A percentile compares a stretch with the other conserved stretches of the same genome.
These are phyloP conservation scores for Pithys albifrons DNA, from an alignment of 2,113 vertebrate species.

Conservation along the genomic window DNA sequence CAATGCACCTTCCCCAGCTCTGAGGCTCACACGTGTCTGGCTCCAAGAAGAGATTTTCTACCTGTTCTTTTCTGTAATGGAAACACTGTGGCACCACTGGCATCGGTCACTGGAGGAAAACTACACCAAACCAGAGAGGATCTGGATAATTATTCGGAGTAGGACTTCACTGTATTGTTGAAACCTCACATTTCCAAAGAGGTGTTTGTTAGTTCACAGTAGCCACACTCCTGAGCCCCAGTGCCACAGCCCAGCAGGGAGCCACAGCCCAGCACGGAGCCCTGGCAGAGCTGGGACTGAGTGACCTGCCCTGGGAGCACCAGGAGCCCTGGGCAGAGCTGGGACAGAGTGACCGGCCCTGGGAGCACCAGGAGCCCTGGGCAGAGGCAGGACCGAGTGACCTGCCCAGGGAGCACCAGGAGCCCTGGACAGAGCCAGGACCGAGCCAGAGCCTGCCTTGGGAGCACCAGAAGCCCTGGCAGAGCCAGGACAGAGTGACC, in stretches of 20 bases:
- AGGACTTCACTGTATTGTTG: background rate
- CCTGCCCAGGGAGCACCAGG: background rate
- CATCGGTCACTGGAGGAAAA: background rate
- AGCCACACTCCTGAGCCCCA: background rate
- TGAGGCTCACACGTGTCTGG: slow-evolving; percentile 34
- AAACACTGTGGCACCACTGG: background rate
- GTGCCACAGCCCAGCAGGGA: background rate
- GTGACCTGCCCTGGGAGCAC: background rate
- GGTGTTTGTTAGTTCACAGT: background rate
- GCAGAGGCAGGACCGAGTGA: background rate
- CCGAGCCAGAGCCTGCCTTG: too few relatives aligned
- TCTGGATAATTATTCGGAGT: background rate
- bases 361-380: background rate
- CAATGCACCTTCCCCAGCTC: background rate
- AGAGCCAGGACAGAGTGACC: background rate
- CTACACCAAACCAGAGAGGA: background rate
- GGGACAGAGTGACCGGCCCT: background rate
- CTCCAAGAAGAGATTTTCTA: background rate
- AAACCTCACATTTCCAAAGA: background rate
- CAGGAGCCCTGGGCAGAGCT: background rate
- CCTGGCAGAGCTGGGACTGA: background rate
- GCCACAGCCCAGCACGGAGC: background rate
- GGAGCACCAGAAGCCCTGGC: too few relatives aligned
- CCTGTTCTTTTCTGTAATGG: background rate
- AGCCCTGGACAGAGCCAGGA: background rate